These are phyloP conservation scores for Anguilla rostrata DNA, from an alignment of 2,113 vertebrate genomes.

Conservation along the genomic window DNA sequence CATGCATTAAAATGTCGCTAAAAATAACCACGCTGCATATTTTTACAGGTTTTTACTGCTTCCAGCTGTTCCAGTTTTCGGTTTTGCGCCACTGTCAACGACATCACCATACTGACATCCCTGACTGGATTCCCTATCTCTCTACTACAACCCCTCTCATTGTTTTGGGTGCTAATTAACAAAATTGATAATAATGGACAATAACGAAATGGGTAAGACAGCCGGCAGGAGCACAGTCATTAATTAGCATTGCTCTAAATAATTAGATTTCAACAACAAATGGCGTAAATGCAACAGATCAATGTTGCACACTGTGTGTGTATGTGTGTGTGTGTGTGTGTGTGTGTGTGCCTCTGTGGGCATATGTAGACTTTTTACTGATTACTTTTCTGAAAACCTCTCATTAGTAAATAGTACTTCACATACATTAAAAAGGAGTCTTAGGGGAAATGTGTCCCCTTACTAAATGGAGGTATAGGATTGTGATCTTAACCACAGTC, in stretches of 20 bases:
- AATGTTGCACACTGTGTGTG: neutral
- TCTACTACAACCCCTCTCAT: neutral
- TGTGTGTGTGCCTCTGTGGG: neutral
- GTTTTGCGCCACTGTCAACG: neutral
- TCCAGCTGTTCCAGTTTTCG: neutral
- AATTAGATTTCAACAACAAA: constrained; percentile 6
- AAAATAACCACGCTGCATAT: no score
- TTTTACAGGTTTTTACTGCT: no score
- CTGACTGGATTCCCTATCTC: neutral
- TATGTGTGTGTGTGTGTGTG: neutral
- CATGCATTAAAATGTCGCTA: no score
- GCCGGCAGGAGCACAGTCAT: neutral
- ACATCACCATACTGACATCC: neutral
- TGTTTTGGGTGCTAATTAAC: constrained; percentile 8
- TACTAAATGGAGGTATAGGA: neutral
- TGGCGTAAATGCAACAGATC: neutral
- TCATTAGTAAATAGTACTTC: neutral
- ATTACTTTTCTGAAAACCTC: neutral
- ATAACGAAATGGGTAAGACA: neutral
- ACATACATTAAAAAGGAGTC: neutral
- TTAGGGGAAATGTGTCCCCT: neutral
- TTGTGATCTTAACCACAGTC: neutral
- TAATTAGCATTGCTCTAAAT: constrained; percentile 8
- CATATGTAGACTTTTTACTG: neutral
- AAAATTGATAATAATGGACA: constrained; percentile 15